Conservation (phyloP, 2,113 vertebrate species). For the Prolemur simus region DNA sequence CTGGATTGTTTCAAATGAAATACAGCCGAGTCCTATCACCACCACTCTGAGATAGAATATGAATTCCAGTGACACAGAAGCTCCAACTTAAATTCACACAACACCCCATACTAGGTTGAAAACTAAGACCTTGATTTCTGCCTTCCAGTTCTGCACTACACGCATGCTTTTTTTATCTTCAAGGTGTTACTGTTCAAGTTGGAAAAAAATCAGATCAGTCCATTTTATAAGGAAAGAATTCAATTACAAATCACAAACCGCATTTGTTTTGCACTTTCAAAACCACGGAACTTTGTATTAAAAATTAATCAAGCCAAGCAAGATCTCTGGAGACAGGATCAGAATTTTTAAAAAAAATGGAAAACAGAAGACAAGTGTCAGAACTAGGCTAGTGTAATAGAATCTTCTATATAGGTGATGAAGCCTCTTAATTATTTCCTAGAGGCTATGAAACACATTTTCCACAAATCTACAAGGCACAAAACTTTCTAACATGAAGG, state of each 20-base stretch:
- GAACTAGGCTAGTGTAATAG: not conserved
- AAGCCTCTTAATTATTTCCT: not conserved
- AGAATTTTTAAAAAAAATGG: not conserved
- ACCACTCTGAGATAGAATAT: not conserved
- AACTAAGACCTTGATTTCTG: not conserved
- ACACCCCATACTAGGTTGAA: not conserved
- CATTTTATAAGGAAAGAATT: not conserved
- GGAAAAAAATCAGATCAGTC: not conserved
- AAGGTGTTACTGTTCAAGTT: not conserved
- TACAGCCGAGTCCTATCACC: not conserved
- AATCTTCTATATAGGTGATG: not conserved
- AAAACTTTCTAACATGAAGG: not conserved
- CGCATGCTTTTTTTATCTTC: not conserved
- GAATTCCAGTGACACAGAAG: not conserved
- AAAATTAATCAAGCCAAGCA: not conserved
- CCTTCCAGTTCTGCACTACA: accelerated
- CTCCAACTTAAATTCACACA: not conserved
- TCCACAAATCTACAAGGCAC: not conserved
- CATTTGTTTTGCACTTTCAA: not conserved
- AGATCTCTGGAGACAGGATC: not conserved
- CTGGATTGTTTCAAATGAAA: not conserved
- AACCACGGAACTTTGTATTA: not conserved
- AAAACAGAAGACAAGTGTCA: not conserved
- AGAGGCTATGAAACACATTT: not conserved
- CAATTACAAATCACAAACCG: not conserved